These are phyloP conservation scores for Catalaphyllia jardinei DNA, from an alignment of 64 coral and sea anemone genomes.

Conservation along the genomic window DNA sequence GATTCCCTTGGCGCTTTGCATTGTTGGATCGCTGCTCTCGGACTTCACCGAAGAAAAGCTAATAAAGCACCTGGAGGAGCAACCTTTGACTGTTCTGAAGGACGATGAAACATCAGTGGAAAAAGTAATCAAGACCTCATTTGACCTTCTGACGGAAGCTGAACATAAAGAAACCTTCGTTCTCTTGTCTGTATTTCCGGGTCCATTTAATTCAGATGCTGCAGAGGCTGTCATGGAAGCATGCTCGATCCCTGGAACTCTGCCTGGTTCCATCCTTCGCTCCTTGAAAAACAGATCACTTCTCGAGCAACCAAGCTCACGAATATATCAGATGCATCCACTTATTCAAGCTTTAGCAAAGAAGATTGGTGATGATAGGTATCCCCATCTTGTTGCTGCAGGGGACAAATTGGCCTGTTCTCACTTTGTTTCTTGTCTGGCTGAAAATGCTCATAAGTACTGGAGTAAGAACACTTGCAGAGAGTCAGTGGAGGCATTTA, in stretches of 20 bases:
- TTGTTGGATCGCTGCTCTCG: conserved; percentile 35
- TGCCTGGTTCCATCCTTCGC: neutral
- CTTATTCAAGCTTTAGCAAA: conserved; percentile 25
- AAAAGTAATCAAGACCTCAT: conserved; percentile 40
- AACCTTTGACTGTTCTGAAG: conserved; percentile 33
- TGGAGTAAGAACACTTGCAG: conserved; percentile 29
- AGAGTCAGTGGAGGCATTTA: conserved; percentile 17
- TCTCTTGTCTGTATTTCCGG: conserved; percentile 41
- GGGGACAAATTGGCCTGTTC: neutral
- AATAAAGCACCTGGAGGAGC: neutral
- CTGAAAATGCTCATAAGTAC: neutral
- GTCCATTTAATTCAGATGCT: conserved; percentile 30
- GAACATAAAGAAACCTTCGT: conserved; percentile 21
- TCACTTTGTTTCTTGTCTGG: conserved; percentile 9
- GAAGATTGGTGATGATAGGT: neutral
- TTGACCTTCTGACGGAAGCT: neutral
- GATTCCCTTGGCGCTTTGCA: conserved; percentile 55
- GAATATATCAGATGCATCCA: conserved; percentile 25
- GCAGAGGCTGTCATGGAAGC: neutral
- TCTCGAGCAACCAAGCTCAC: neutral
- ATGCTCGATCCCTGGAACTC: neutral
- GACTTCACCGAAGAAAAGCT: conserved; percentile 6
- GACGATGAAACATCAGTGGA: neutral
- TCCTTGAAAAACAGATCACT: conserved; percentile 1
- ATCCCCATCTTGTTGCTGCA: neutral